Base-by-base conservation (phyloP, 1,140 invertebrate genomes). In the Drosophila sulfurigaster region DNA sequence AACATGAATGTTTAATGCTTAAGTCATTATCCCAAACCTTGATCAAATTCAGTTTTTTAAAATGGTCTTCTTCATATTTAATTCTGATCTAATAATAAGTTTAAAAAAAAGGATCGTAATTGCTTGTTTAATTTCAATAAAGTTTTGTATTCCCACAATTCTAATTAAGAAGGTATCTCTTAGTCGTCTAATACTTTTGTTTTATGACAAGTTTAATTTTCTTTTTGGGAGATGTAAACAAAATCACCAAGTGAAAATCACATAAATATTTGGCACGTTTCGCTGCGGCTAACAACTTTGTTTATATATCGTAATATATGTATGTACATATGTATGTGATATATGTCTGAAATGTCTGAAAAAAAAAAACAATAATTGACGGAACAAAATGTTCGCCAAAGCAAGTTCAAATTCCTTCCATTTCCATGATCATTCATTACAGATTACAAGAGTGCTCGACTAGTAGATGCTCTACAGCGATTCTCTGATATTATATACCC, bases 351-450 rank as follows among this genome's bases (percentile, higher is more conserved):
- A n/a, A n/a, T n/a, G n/a, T n/a, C n/a, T n/a, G n/a, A n/a, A 48
- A 62, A 38, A 60, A 54, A 54, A 69, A 4, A 43, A 60, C 45
- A 54, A 60, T 4, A 43, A 41, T 67, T 59, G 41, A 58, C 69
- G 57, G 15, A 15, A 45, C 48, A 56, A 60, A 58, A 25, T 46
- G 10, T n/a, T 13, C 13, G 64, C 46, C 56, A 25, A 73, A 56
- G 56, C 64, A 10, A 60, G 45, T 67, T 43, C 13, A 5, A 30
- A 25, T 15, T 11, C 8, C 57, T 71, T 58, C 54, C 43, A 73
- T 52, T 73, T 73, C 63, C 70, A 73, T 66, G 62, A 65, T 35
- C 56, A 52, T 3, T 20, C 43, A 45, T 66, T 73, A 73, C 62
- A n/a, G 41, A 41, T 5, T 20, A 20, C 16, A 1, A 54, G 13